phyloP scores from a whole-genome alignment of 1,140 invertebrate species.

The Daktulosphaira vitifoliae region DNA sequence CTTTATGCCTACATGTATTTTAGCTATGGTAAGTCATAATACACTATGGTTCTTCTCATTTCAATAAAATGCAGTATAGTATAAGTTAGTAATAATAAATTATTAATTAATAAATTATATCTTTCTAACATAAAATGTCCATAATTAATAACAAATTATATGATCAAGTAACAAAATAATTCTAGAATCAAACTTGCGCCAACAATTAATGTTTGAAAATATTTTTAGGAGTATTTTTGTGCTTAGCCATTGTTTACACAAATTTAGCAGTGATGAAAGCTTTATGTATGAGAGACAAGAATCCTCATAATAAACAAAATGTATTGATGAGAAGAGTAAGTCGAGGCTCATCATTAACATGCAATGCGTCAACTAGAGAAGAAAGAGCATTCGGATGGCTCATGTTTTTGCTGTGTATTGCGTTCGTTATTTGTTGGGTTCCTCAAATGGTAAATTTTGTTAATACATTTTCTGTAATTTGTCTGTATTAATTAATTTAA shows the following conservation, averaged over 20 bases:
- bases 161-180: too few species aligned
- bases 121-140: too few species aligned
- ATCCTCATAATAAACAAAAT: constrained; percentile 20
- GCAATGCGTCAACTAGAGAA: constrained; percentile 53
- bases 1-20: constrained; percentile 71
- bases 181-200: too few species aligned
- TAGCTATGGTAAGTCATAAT: constrained; percentile 54
- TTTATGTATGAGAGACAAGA: constrained; percentile 43
- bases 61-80: not conserved
- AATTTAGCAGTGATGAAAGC: constrained; percentile 71
- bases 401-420: constrained; percentile 70
- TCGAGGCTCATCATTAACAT: constrained; percentile 38
- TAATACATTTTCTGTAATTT: too few species aligned
- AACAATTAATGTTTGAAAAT: too few species aligned
- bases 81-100: not conserved
- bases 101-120: not conserved
- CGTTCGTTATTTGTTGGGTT: constrained; percentile 76
- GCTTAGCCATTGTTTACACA: constrained; percentile 66
- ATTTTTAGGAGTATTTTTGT: constrained; percentile 59
- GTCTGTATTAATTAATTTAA: too few species aligned
- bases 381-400: constrained; percentile 73
- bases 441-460: constrained; percentile 64
- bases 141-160: too few species aligned
- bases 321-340: constrained; percentile 38
- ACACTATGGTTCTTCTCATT: not conserved